A percentile compares a stretch with the other conserved stretches of the same genome.
Evolutionary conservation across 2,113 vertebrate genomes (phyloP).

Genomic region (Emydocephalus ijimae): DNA sequence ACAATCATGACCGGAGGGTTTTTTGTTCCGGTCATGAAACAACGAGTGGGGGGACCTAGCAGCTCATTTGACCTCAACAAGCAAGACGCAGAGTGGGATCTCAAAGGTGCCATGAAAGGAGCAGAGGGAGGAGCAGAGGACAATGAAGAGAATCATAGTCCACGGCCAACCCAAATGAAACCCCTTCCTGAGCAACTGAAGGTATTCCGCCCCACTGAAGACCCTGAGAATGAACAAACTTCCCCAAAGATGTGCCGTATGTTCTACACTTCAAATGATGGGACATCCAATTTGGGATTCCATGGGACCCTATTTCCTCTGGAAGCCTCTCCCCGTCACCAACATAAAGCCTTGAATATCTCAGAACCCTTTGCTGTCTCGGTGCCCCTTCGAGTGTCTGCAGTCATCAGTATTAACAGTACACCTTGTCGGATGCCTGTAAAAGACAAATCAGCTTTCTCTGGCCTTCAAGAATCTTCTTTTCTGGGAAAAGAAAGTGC

Average conservation of each 20-base stretch:
- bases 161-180: conserved; percentile 63
- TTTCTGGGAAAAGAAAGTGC: conserved; percentile 61
- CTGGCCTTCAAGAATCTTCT: conserved; percentile 73
- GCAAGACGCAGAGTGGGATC: conserved; percentile 81
- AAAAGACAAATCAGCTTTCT: conserved; percentile 78
- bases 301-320: conserved; percentile 87
- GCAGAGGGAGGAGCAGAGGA: conserved; percentile 70
- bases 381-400: conserved; percentile 87
- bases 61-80: conserved; percentile 83
- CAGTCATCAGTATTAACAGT: conserved; percentile 94
- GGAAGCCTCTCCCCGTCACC: conserved; percentile 89
- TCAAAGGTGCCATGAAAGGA: conserved; percentile 63
- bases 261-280: conserved; percentile 83
- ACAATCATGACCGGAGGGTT: conserved; percentile 74
- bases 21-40: conserved; percentile 82
- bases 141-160: conserved; percentile 52
- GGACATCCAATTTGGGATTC: conserved; percentile 73
- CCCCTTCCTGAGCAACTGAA: conserved; percentile 89
- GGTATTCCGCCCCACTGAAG: conserved; percentile 86
- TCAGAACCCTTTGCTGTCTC: conserved; percentile 95
- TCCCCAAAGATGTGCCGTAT: conserved; percentile 87
- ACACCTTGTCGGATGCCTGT: conserved; percentile 80
- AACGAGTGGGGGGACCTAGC: conserved; percentile 77
- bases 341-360: conserved; percentile 92
- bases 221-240: conserved; percentile 77